Evolutionary conservation across 2,113 vertebrate species (phyloP).

Genomic region (Dryoscopus gambensis): DNA sequence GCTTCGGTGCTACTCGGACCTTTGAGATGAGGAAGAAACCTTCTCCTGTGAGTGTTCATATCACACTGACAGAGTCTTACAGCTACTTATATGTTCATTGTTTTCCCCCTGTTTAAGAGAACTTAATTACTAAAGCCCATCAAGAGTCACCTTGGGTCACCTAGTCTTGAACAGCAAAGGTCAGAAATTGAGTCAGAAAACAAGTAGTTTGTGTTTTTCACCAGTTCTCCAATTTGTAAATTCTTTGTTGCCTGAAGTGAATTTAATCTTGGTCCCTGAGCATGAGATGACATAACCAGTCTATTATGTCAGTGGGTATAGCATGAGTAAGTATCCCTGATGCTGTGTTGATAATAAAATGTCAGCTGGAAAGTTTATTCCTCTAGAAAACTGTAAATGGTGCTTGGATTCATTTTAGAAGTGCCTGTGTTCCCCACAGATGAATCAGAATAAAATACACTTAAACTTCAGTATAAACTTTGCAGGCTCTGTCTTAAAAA

Average conservation of each 20-base stretch:
- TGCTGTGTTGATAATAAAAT: background rate
- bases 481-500: background rate
- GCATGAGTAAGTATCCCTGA: background rate
- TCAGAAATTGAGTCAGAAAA: background rate
- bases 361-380: background rate
- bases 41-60: conserved; percentile 75
- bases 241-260: background rate
- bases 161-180: background rate
- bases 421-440: background rate
- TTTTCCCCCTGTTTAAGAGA: background rate
- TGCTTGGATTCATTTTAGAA: background rate
- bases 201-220: background rate
- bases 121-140: background rate
- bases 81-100: background rate
- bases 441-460: background rate
- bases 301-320: background rate
- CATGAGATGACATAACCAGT: background rate
- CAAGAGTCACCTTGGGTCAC: background rate
- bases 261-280: background rate
- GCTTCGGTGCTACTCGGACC: conserved; percentile 86
- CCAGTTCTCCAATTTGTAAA: background rate
- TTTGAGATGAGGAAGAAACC: conserved; percentile 94
- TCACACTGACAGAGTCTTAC: background rate
- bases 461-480: background rate
- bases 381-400: background rate